Evolutionary conservation across 2,797 vertebrate genomes (phyloP).

Genomic region (Smutsia temminckii): DNA sequence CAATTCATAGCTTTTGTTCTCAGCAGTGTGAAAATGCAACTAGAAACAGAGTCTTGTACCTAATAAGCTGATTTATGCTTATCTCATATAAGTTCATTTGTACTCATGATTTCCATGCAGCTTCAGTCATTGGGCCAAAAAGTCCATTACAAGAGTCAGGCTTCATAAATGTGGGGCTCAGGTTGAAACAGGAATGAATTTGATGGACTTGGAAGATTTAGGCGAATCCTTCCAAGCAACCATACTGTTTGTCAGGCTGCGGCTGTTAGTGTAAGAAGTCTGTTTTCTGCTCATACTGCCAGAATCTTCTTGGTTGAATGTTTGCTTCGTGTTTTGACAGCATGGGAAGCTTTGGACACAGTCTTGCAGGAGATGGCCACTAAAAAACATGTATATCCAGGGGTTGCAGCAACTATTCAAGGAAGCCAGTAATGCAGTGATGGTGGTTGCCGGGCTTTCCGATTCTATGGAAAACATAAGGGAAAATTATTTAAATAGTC

Average conservation of each 20-base stretch:
- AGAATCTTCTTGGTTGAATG: slow-evolving; percentile 92
- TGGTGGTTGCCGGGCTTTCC: slow-evolving; percentile 92
- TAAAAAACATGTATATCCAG: slow-evolving; percentile 99
- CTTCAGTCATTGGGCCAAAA: slow-evolving; percentile 16
- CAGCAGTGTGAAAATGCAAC: slow-evolving; percentile 23
- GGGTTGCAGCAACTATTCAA: slow-evolving; percentile 99
- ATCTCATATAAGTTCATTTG: slow-evolving; percentile 4
- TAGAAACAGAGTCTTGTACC: slow-evolving; percentile 1
- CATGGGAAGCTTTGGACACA: slow-evolving; percentile 91
- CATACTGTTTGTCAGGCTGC: slow-evolving; percentile 90
- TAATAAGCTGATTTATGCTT: background rate
- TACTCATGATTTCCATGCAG: background rate
- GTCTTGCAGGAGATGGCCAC: slow-evolving; percentile 96
- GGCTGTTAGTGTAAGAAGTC: slow-evolving; percentile 91
- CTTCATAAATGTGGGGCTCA: slow-evolving; percentile 52
- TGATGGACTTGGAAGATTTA: slow-evolving; percentile 84
- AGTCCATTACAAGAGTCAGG: background rate
- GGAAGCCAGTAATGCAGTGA: slow-evolving; percentile 94
- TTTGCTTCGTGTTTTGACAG: slow-evolving; percentile 85
- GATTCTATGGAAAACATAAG: slow-evolving; percentile 87
- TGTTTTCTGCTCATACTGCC: slow-evolving; percentile 92
- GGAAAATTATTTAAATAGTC: background rate
- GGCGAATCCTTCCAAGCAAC: slow-evolving; percentile 90
- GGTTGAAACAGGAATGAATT: slow-evolving; percentile 82
- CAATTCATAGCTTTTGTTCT: slow-evolving; percentile 55